These are phyloP conservation scores for Perca flavescens DNA, from an alignment of 2,113 vertebrate species.

Conservation along the genomic window DNA sequence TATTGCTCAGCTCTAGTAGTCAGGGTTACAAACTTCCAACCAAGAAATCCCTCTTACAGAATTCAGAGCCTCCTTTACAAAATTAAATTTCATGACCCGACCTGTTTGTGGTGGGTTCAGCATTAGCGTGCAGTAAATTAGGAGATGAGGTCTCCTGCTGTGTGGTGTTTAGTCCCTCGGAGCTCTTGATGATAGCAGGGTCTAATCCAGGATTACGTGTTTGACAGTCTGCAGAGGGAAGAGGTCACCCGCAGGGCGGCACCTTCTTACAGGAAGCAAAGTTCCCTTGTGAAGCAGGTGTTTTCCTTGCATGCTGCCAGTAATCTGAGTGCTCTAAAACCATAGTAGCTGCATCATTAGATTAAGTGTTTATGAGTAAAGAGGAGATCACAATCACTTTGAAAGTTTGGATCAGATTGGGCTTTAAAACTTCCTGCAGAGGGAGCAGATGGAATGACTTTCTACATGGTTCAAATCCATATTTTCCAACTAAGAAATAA, in stretches of 20 bases:
- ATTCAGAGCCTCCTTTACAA: background rate
- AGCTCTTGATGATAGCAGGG: slow-evolving; percentile 34
- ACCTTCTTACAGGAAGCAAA: background rate
- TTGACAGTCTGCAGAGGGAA: slow-evolving; percentile 40
- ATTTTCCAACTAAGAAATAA: background rate
- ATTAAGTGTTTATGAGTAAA: slow-evolving; percentile 31
- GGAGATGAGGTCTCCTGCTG: slow-evolving; percentile 55
- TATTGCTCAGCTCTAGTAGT: too few species aligned
- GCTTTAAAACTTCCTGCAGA: background rate
- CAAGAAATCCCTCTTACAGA: background rate
- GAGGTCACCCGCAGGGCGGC: background rate
- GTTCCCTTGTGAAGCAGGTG: background rate
- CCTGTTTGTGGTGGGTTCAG: slow-evolving; percentile 3
- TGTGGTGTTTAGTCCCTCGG: slow-evolving; percentile 20
- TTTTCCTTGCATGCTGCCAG: background rate
- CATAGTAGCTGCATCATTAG: background rate
- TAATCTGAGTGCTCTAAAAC: slow-evolving; percentile 10
- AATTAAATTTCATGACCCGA: background rate
- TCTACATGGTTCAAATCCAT: background rate
- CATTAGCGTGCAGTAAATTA: slow-evolving; percentile 48
- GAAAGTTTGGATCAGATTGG: slow-evolving; percentile 27
- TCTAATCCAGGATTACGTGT: slow-evolving; percentile 67
- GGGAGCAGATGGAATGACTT: slow-evolving; percentile 13
- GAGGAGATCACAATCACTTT: slow-evolving; percentile 17
- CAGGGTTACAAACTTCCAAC: background rate